phyloP scores from a whole-genome alignment of 2,113 vertebrate genomes.

The Ciconia boyciana region DNA sequence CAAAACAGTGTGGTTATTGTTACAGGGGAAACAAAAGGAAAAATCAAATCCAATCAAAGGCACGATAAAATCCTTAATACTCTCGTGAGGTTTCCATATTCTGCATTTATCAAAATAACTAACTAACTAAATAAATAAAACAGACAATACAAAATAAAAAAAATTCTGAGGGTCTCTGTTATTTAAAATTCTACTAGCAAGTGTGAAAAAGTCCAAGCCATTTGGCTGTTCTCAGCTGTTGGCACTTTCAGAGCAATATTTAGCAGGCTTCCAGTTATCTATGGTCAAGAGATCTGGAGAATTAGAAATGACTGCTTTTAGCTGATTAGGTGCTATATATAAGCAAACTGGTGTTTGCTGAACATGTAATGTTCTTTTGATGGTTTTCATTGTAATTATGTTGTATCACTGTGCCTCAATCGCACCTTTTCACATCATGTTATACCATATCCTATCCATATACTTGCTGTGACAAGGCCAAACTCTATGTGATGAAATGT shows the following conservation, averaged over 20 bases:
- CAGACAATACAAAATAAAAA: background rate
- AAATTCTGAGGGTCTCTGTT: background rate
- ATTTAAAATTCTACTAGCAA: background rate
- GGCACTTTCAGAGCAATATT: background rate
- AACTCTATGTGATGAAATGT: background rate
- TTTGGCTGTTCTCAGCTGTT: background rate
- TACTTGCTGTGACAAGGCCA: background rate
- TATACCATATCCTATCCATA: background rate
- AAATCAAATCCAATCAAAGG: background rate
- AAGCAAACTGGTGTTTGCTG: background rate
- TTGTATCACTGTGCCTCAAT: background rate
- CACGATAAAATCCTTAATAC: background rate
- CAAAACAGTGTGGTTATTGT: background rate
- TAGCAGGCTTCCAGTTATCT: background rate
- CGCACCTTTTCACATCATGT: background rate
- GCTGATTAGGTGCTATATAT: background rate
- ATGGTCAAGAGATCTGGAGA: background rate
- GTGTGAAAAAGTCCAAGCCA: background rate
- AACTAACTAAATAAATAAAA: background rate
- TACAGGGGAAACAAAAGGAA: background rate
- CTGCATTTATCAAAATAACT: background rate
- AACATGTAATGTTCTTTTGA: background rate
- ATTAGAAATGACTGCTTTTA: background rate
- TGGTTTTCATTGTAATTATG: background rate
- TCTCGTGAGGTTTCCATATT: background rate